Percentiles rank a stretch among this genome's conserved stretches.
phyloP scores from a whole-genome alignment of 2,797 vertebrate species.

The Cyprinodon diabolis region DNA sequence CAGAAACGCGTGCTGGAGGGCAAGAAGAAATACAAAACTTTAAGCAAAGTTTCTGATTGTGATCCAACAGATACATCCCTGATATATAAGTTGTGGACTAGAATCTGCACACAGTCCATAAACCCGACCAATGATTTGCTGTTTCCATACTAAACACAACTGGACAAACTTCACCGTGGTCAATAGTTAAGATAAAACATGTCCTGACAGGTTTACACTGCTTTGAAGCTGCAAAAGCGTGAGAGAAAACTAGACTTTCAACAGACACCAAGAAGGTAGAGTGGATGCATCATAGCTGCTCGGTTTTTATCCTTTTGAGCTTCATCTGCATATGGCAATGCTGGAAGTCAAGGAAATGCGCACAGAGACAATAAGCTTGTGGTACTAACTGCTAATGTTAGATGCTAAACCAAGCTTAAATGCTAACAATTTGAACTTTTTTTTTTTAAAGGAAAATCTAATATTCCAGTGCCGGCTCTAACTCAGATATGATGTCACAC shows the following conservation, averaged over 20 bases:
- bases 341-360: too few species aligned
- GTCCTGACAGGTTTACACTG: not conserved
- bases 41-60: not conserved
- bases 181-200: not conserved
- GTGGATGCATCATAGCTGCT: too few species aligned
- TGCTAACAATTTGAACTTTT: not conserved
- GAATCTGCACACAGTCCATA: not conserved
- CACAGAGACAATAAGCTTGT: too few species aligned
- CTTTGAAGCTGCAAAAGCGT: not conserved
- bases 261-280: not conserved
- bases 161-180: not conserved
- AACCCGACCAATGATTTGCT: not conserved
- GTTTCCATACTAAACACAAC: too few species aligned
- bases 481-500: not conserved
- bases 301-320: too few species aligned
- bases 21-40: not conserved
- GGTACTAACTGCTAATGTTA: not conserved
- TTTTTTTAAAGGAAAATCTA: not conserved
- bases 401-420: not conserved
- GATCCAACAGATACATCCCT: not conserved
- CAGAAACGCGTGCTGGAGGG: constrained; percentile 92
- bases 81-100: not conserved
- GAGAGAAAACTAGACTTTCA: not conserved
- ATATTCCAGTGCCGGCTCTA: not conserved
- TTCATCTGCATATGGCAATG: too few species aligned